Conservation (phyloP, 2,888 invertebrate genomes). For the Catocala sponsa region DNA sequence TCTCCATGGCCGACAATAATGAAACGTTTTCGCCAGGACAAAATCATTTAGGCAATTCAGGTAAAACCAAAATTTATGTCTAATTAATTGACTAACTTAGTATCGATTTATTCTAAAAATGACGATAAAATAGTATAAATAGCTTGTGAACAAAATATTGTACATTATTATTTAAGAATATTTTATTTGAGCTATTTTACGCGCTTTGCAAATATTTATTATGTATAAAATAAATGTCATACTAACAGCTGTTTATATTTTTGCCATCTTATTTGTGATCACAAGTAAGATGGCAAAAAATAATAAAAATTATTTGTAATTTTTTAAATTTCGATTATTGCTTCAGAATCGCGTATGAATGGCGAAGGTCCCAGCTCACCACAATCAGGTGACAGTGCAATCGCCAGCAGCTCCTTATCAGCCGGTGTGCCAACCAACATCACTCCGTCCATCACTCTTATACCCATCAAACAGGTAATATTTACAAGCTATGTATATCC, state of each 20-base stretch:
- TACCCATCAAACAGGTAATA: conserved; percentile 93
- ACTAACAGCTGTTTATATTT: too few relatives aligned
- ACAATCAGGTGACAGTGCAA: conserved; percentile 94
- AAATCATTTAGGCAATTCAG: conserved; percentile 77
- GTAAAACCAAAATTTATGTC: conserved; percentile 44
- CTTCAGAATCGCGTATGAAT: conserved; percentile 87
- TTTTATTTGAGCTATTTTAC: too few relatives aligned
- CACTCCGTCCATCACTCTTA: conserved; percentile 95
- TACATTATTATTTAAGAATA: too few relatives aligned
- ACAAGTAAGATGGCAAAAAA: too few relatives aligned
- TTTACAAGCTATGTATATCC: conserved; percentile 4
- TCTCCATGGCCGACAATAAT: conserved; percentile 95
- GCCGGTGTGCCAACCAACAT: conserved; percentile 88
- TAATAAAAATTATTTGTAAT: too few relatives aligned
- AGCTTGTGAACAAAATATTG: too few relatives aligned
- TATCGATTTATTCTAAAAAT: too few relatives aligned
- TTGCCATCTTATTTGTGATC: too few relatives aligned
- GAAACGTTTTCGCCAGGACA: conserved; percentile 90
- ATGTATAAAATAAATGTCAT: too few relatives aligned
- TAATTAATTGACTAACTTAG: too few relatives aligned
- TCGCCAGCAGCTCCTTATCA: conserved; percentile 91
- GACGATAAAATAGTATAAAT: too few relatives aligned
- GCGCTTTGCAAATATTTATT: too few relatives aligned
- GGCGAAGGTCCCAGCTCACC: conserved; percentile 92
- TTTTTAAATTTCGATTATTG: not conserved